Conservation (phyloP, 2,113 vertebrate species). For the Rousettus leschenaultii region DNA sequence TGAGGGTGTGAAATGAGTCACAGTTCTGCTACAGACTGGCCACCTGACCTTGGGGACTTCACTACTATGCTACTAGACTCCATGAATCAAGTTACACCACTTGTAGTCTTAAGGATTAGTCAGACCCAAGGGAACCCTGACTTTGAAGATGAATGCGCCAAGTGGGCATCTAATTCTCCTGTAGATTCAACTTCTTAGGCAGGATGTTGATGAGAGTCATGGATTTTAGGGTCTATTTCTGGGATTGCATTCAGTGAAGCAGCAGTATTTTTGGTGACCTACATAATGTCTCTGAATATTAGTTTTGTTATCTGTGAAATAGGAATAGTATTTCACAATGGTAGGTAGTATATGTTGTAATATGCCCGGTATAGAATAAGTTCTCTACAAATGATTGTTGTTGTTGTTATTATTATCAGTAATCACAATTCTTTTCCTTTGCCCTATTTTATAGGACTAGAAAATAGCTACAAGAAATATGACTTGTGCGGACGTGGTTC, state of each 20-base stretch:
- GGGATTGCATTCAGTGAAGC: not conserved
- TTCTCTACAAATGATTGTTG: not conserved
- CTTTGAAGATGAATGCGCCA: not conserved
- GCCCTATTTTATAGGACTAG: not conserved
- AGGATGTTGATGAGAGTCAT: not conserved
- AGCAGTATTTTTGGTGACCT: not conserved
- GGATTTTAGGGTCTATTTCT: not conserved
- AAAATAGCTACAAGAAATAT: not conserved
- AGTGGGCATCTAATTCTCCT: not conserved
- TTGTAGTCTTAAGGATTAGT: not conserved
- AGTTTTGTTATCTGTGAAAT: not conserved
- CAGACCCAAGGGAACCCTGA: not conserved
- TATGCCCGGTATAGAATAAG: not conserved
- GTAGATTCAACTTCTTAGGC: not conserved
- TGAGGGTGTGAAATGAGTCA: not conserved
- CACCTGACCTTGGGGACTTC: not conserved
- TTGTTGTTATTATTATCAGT: not conserved
- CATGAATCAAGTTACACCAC: not conserved
- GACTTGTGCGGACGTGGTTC: not conserved
- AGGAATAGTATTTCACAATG: not conserved
- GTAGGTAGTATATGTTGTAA: not conserved
- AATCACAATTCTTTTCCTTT: not conserved
- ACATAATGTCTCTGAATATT: not conserved
- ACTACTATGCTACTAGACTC: not conserved
- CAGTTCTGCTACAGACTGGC: not conserved